Percentiles rank a stretch among this genome's conserved stretches.
Conservation (phyloP, 2,113 vertebrate species). For the Pomatostomus ruficeps region DNA sequence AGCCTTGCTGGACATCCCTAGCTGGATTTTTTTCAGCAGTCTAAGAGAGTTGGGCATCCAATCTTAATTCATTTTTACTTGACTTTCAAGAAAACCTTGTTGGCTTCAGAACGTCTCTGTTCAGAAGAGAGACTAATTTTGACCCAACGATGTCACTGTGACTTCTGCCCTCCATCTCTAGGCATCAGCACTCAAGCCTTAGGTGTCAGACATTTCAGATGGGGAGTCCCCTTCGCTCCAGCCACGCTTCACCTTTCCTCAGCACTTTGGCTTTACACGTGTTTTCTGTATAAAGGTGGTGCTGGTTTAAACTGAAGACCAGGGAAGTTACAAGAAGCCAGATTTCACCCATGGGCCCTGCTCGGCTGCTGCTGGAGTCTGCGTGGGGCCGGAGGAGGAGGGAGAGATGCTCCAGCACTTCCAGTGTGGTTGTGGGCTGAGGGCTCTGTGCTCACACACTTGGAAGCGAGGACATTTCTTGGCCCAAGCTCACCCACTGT, state of each 20-base stretch:
- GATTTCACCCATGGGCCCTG: neutral
- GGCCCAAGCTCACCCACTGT: neutral
- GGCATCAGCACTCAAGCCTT: neutral
- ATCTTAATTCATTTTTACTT: neutral
- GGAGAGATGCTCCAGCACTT: neutral
- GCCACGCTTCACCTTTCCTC: neutral
- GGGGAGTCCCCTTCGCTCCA: neutral
- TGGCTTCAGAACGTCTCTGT: neutral
- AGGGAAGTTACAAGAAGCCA: neutral
- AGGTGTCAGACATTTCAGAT: neutral
- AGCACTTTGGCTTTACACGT: neutral
- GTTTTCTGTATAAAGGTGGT: neutral
- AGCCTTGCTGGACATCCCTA: neutral
- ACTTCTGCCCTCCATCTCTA: neutral
- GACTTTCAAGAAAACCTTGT: neutral
- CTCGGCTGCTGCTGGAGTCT: neutral
- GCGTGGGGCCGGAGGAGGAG: neutral
- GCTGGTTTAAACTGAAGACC: neutral
- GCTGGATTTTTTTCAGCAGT: neutral
- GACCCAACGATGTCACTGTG: fast-evolving
- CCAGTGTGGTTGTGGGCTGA: neutral
- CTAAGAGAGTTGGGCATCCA: neutral
- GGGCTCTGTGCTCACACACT: neutral
- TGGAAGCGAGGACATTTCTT: neutral
- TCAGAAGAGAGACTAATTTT: neutral